These are phyloP conservation scores for Gibbula magus DNA, from an alignment of 2,888 invertebrate species.

Conservation along the genomic window DNA sequence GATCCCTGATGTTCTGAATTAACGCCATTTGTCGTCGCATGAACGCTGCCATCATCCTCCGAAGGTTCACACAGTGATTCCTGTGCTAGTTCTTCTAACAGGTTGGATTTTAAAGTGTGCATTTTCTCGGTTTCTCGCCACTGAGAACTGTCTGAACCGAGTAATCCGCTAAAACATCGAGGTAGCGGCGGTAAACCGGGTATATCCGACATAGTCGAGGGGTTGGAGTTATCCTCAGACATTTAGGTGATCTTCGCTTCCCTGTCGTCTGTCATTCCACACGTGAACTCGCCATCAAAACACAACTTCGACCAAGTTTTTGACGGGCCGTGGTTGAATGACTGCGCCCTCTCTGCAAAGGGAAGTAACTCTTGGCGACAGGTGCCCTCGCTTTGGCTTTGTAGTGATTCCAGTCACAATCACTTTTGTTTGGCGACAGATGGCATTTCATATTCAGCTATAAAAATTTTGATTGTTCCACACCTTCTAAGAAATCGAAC, in stretches of 20 bases:
- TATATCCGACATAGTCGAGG: slow-evolving; percentile 47
- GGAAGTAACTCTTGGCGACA: not conserved
- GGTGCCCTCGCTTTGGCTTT: no score
- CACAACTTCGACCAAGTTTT: not conserved
- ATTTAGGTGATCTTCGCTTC: not conserved
- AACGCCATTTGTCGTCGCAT: not conserved
- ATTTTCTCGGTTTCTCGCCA: slow-evolving; percentile 26
- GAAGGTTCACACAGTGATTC: slow-evolving; percentile 41
- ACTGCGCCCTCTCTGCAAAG: not conserved
- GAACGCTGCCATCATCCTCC: slow-evolving; percentile 34
- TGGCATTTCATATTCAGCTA: no score
- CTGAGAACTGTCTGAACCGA: slow-evolving; percentile 29
- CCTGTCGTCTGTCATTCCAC: not conserved
- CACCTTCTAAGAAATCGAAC: no score
- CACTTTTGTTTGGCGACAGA: no score
- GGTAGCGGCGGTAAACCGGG: slow-evolving; percentile 59
- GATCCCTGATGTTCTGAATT: not conserved
- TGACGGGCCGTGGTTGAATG: not conserved
- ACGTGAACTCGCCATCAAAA: not conserved
- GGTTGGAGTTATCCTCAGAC: not conserved
- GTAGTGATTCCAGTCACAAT: no score
- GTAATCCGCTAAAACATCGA: slow-evolving; percentile 50
- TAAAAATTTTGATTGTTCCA: no score
- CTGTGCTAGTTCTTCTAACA: slow-evolving; percentile 3
- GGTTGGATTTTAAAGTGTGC: slow-evolving; percentile 14